Percentiles rank a stretch among this genome's conserved stretches.
phyloP scores from a whole-genome alignment of 2,797 vertebrate species.

The Notamacropus eugenii region DNA sequence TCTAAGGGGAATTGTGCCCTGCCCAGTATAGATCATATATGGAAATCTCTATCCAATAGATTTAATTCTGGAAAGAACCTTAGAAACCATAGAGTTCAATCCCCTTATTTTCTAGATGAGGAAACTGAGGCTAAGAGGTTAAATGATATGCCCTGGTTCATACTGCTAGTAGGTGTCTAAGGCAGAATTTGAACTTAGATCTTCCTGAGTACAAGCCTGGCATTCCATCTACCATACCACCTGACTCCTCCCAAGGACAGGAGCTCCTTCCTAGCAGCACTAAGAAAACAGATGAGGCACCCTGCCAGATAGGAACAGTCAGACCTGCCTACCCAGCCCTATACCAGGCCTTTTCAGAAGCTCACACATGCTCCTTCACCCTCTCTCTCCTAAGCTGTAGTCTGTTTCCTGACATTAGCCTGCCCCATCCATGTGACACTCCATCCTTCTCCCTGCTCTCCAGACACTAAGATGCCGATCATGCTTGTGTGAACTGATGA shows the following conservation, averaged over 20 bases:
- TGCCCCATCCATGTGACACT: not conserved
- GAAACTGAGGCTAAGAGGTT: not conserved
- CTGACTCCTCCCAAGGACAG: not conserved
- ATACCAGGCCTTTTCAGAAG: not conserved
- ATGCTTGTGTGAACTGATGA: not conserved
- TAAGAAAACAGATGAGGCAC: constrained; percentile 10
- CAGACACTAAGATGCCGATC: not conserved
- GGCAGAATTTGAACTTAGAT: not conserved
- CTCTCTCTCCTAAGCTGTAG: not conserved
- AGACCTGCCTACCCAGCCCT: not conserved
- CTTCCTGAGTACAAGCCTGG: not conserved
- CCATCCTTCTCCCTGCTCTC: not conserved
- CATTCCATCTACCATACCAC: not conserved
- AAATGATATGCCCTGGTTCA: not conserved
- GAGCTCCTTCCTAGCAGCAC: not conserved
- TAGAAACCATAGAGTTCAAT: not conserved
- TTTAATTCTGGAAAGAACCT: not conserved
- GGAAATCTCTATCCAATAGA: not conserved
- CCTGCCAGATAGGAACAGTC: constrained; percentile 5
- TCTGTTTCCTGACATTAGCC: not conserved
- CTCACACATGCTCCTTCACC: constrained; percentile 4
- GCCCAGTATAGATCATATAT: not conserved
- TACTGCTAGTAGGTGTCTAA: not conserved
- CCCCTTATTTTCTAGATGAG: not conserved
- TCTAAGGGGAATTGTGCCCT: not conserved